Evolutionary conservation across 1,140 invertebrate genomes (phyloP), one percentile per base, ranked within the genome.

Genomic region (Glossosoma conforme): DNA sequence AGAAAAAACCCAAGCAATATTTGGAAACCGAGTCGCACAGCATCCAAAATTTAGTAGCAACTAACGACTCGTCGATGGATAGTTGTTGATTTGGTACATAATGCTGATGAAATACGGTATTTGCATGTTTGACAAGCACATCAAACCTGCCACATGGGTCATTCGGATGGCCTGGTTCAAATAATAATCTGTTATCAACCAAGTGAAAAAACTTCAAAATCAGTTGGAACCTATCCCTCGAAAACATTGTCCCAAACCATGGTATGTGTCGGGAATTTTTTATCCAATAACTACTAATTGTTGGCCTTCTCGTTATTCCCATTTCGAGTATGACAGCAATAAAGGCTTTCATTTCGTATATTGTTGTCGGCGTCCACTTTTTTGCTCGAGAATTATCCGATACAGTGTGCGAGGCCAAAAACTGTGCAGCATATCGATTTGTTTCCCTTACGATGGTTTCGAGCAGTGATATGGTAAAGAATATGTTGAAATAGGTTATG

Each of bases 161-260:
- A 46, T 58, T 37, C 15, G 51, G 49, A 35, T 60, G 28, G 35
- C 52, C 40, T 40, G 33, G 44, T 54, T 38, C 14, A 42, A 36
- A 4, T 46, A 57, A 45, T 32, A 20, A 54, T 41, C 20, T 42
- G 45, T 54, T 54, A 37, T 54, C 45, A 22, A 49, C 45, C 19
- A 54, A 36, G 21, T 54, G 52, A 25, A 54, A 61, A 58, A 51
- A 62, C 25, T 49, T 62, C 6, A 50, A 56, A 46, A 63, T 21
- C 30, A 61, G 43, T 40, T 57, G 50, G 36, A 62, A 63, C 41
- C 57, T 54, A 51, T 61, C 53, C 13, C 56, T 50, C n/a, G 54
- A 38, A 49, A 61, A 63, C 60, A 63, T 63, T 58, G 55, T 45
- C 3, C 36, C 21, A 55, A 62, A 64, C 60, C 61, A 62, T 46